Evolutionary conservation across 23 tunicate species (phyloP), one percentile per base, ranked within the genome.

Genomic region (Trididemnum nubilum): DNA sequence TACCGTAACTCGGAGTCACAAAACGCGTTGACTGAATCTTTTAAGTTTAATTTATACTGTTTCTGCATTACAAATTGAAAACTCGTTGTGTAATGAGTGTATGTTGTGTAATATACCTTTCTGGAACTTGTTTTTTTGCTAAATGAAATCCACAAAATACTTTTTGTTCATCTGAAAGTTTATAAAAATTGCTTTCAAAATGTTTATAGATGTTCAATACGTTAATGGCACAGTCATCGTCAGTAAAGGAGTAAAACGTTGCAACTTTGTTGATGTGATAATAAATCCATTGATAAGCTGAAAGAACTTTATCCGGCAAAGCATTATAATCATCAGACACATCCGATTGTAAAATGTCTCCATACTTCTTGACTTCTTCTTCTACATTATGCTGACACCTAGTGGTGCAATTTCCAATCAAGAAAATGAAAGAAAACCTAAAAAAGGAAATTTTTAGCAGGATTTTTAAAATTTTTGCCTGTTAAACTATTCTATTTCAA

Each of bases 271-370:
- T 79, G 21, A 40, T 5, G 36, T 77, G 59, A 2, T 76, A 63
- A 35, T n/a, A 52, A 19, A 91, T 66, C 84, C 75, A 86, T 65
- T 91, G 97, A 57, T 75, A 79, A 19, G 90, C 85, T 36, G 89
- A 79, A n/a, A 91, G 39, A 5, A 86, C 90, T 64, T 91, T 91
- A 0, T 29, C 49, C 0, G 97, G 97, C 28, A 91, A 65, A 37
- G 66, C 18, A 29, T 71, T 28, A 67, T 91, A 91, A 52, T 57
- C 79, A 36, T 91, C 97, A 24, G 73, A 19, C n/a, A 91, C 87
- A 33, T 91, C 88, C n/a, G 91, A 57, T 82, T 91, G 97, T 24
- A 91, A 35, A 33, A 91, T 91, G 81, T 91, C 97, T 32, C 88
- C 88, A 71, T 65, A 82, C 9, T 78, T 26, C 18, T 76, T 63